Percentiles rank a stretch among this genome's conserved stretches.
Conservation (phyloP, 2,113 vertebrate genomes). For the Lophius piscatorius region DNA sequence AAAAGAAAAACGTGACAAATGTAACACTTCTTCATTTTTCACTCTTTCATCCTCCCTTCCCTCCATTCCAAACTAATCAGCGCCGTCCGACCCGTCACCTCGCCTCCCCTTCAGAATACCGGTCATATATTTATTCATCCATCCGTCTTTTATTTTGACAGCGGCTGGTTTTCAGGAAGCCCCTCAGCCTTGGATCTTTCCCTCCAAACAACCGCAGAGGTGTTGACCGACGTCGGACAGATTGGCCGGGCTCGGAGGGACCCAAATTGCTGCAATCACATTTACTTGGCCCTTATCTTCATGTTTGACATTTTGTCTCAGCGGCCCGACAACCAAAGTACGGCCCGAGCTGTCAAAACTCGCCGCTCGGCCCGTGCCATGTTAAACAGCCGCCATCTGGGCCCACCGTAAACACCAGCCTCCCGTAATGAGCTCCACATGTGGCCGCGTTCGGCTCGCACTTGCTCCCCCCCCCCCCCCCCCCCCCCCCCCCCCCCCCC, state of each 20-base stretch:
- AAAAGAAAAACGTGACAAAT: too few relatives aligned
- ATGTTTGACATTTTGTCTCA: slow-evolving; percentile 68
- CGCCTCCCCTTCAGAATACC: slow-evolving; percentile 2
- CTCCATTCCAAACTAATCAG: slow-evolving; percentile 16
- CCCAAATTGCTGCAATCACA: slow-evolving; percentile 44
- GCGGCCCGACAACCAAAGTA: slow-evolving; percentile 40
- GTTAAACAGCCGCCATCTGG: slow-evolving; percentile 75
- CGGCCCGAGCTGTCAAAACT: slow-evolving; percentile 59
- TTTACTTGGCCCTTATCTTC: slow-evolving; percentile 65
- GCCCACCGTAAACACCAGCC: slow-evolving; percentile 62
- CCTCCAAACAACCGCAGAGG: slow-evolving; percentile 51
- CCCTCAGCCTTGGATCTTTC: slow-evolving; percentile 42
- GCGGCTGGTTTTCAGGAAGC: slow-evolving; percentile 68
- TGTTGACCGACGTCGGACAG: slow-evolving; percentile 63
- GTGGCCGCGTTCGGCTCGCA: slow-evolving; percentile 41
- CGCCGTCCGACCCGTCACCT: not conserved
- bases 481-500: slow-evolving; percentile 29
- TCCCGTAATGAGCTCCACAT: slow-evolving; percentile 66
- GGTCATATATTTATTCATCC: slow-evolving; percentile 46
- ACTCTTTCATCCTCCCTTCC: not conserved
- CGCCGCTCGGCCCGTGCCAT: slow-evolving; percentile 51
- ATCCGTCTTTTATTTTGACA: slow-evolving; percentile 26
- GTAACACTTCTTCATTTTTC: too few relatives aligned
- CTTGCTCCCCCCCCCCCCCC: slow-evolving; percentile 41
- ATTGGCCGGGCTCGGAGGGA: slow-evolving; percentile 12